Base-by-base conservation (phyloP, 2,888 invertebrate genomes). In the Diabrotica balteata region DNA sequence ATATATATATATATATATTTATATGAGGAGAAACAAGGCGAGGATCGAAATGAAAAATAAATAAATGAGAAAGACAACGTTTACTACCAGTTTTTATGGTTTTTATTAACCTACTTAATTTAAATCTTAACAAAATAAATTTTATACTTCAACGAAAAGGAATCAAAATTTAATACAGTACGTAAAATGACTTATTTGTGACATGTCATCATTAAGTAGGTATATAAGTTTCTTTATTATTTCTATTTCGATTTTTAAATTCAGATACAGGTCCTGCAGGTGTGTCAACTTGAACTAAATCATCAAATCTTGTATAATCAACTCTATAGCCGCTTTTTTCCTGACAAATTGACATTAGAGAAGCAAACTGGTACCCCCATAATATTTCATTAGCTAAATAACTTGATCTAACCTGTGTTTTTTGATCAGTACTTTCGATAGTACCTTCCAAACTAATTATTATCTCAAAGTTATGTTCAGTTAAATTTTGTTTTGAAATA, bases 331-430 rank as follows among this genome's bases (percentile, higher is more conserved):
- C 88, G 73, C 90, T 87, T 42, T 87, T 86, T 52, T 89, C 88
- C 75, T 88, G 88, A 73, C 91, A 90, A 79, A 90, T 92, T 49
- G 86, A 85, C 0, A 95, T 91, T 80, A 95, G 88, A 0, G 92
- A 88, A 54, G 92, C 91, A 81, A 95, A 96, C 53, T 93, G 86
- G 80, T 95, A 93, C 0, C 96, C 96, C 96, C 96, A 96, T 0
- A 94, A 84, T 57, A 95, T 90, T 80, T 95, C 95, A 52, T 85
- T 87, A 6, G 91, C 90, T 5, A 93, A 86, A 74, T 92, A 95
- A 77, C 94, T 94, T 0, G 93, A 91, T 63, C 93, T 86, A 0
- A 92, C 93, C 81, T 93, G 93, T 0, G 93, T 90, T 0, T 91
- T 90, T 78, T 93, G 93, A 0, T 93, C 93, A 0, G 96, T 96